Percentiles rank a stretch among this genome's conserved stretches.
These are phyloP conservation scores for Heliangelus exortis DNA, from an alignment of 2,797 vertebrate genomes.

Conservation along the genomic window DNA sequence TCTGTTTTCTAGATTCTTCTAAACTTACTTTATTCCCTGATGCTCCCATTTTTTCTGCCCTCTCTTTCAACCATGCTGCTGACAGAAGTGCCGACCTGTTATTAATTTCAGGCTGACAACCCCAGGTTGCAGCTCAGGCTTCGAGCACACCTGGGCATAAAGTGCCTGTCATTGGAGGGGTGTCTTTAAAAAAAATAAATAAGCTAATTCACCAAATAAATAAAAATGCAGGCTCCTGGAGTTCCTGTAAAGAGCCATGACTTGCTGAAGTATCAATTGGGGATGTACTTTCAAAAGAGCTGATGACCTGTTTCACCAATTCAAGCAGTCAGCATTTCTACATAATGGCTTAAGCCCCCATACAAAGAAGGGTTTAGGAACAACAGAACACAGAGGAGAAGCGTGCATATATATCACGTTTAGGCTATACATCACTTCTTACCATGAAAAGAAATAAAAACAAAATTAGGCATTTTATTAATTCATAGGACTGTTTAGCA, in stretches of 20 bases:
- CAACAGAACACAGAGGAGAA: not conserved
- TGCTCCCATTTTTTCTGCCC: not conserved
- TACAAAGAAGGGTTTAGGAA: not conserved
- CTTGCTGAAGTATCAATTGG: not conserved
- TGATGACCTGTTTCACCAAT: not conserved
- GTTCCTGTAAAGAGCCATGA: not conserved
- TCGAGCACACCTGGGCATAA: not conserved
- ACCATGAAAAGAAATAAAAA: not conserved
- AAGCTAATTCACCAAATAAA: not conserved
- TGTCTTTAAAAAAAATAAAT: not conserved
- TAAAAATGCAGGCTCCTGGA: not conserved
- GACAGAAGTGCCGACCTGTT: not conserved
- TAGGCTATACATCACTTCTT: not conserved
- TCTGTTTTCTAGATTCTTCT: not conserved
- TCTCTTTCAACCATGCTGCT: not conserved
- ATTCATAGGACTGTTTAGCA: not conserved
- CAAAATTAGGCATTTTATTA: not conserved
- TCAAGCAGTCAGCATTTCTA: not conserved
- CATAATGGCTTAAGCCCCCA: not conserved
- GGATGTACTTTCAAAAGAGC: not conserved
- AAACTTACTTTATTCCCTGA: not conserved
- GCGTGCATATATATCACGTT: not conserved
- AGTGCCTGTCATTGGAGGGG: not conserved
- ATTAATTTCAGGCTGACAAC: not conserved
- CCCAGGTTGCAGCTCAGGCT: not conserved